Conservation (phyloP, 2,113 vertebrate species). For the Cinclus cinclus region DNA sequence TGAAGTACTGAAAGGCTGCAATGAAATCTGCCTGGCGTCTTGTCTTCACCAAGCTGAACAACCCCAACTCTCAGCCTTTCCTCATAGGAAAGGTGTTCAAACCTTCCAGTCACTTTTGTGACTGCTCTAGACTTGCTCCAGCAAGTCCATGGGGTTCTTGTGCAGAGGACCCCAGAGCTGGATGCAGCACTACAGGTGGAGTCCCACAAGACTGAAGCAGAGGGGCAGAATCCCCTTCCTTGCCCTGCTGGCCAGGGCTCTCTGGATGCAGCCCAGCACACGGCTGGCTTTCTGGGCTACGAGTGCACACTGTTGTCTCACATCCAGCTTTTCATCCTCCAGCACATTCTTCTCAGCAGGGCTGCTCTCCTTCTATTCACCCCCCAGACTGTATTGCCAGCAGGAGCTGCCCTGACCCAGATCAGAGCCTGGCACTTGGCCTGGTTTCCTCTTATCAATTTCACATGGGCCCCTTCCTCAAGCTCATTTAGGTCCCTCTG, state of each 20-base stretch:
- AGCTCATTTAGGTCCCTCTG: not conserved
- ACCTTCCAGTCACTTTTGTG: not conserved
- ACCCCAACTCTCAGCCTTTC: not conserved
- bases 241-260: not conserved
- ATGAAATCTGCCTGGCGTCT: not conserved
- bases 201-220: not conserved
- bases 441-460: not conserved
- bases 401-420: not conserved
- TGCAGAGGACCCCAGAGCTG: not conserved
- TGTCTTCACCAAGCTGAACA: not conserved
- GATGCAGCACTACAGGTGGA: no score
- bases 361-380: not conserved
- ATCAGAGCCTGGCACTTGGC: not conserved
- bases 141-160: not conserved
- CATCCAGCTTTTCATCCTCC: not conserved
- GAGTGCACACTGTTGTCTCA: not conserved
- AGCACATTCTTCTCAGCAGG: not conserved
- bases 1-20: not conserved
- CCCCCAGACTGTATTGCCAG: not conserved
- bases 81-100: not conserved
- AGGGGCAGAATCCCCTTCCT: not conserved
- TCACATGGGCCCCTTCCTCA: not conserved
- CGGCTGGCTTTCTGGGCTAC: not conserved
- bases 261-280: not conserved
- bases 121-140: not conserved